These are phyloP conservation scores for Endotricha flammealis DNA, from an alignment of 2,888 invertebrate species.

Conservation along the genomic window DNA sequence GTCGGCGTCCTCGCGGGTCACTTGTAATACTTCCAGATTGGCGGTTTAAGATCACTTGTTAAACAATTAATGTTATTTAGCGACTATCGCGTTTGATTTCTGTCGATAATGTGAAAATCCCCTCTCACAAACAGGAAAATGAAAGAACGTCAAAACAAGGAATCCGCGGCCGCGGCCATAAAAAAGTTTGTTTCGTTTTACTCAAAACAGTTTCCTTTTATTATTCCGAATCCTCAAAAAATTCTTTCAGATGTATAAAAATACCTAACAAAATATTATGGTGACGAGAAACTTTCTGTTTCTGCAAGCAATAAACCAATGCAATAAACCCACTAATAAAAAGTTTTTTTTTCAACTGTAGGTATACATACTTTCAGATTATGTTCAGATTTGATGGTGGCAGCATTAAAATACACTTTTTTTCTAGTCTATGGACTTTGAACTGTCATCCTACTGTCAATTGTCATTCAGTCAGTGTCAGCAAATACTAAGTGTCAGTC, in stretches of 20 bases:
- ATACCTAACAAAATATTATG: too few relatives aligned
- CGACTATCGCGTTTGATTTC: conserved; percentile 41
- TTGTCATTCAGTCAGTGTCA: too few relatives aligned
- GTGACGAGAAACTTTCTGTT: too few relatives aligned
- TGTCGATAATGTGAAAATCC: conserved; percentile 43
- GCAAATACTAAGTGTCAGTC: too few relatives aligned
- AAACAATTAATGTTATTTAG: conserved; percentile 32
- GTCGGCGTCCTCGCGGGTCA: conserved; percentile 60
- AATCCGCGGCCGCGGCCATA: conserved; percentile 67
- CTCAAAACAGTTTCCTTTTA: conserved; percentile 13
- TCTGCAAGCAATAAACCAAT: too few relatives aligned
- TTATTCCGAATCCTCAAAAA: background rate
- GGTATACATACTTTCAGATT: too few relatives aligned
- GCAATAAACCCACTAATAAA: too few relatives aligned
- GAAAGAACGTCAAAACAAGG: conserved; percentile 71
- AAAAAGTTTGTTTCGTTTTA: conserved; percentile 47
- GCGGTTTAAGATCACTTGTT: conserved; percentile 36
- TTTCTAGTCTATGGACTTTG: too few relatives aligned
- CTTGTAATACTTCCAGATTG: conserved; percentile 71
- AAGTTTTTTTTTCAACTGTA: too few relatives aligned
- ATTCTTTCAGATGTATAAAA: background rate
- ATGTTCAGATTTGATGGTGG: too few relatives aligned
- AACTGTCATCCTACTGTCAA: too few relatives aligned
- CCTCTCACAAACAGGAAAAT: conserved; percentile 52
- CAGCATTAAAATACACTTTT: too few relatives aligned